Evolutionary conservation across 37 sponge, comb jelly and placozoan species (phyloP).

Genomic region (Chondrosia reniformis): DNA sequence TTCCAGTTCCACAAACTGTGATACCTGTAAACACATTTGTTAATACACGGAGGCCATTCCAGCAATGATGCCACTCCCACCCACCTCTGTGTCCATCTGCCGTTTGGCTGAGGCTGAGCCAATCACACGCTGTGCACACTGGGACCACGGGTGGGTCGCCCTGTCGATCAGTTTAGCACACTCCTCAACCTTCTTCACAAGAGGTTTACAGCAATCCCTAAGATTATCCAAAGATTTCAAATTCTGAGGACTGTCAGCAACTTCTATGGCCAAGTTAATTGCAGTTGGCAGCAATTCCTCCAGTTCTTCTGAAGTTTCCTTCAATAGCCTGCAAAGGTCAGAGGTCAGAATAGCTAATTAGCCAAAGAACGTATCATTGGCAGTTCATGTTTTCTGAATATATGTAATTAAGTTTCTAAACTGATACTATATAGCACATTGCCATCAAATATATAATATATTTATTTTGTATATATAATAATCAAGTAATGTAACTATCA

Average conservation of each 20-base stretch:
- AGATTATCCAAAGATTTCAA: conserved; percentile 4
- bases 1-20: conserved; percentile 55
- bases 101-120: conserved; percentile 37
- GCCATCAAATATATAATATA: no score
- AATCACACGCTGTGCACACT: conserved; percentile 45
- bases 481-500: no score
- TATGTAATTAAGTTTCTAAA: no score
- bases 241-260: conserved; percentile 15
- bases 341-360: no score
- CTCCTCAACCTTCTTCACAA: not conserved
- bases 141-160: conserved; percentile 70
- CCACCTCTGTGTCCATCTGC: conserved; percentile 47
- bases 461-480: no score
- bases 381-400: no score
- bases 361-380: no score
- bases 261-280: not conserved
- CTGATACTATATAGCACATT: no score
- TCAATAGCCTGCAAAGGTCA: not conserved
- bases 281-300: not conserved
- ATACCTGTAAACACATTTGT: conserved; percentile 20
- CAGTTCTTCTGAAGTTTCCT: not conserved
- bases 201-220: conserved; percentile 10
- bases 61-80: not conserved
- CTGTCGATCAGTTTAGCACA: conserved; percentile 15
- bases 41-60: not conserved